A percentile compares a stretch with the other conserved stretches of the same genome.
Conservation (phyloP, 2,113 vertebrate genomes). For the Ploceus nigricollis region DNA sequence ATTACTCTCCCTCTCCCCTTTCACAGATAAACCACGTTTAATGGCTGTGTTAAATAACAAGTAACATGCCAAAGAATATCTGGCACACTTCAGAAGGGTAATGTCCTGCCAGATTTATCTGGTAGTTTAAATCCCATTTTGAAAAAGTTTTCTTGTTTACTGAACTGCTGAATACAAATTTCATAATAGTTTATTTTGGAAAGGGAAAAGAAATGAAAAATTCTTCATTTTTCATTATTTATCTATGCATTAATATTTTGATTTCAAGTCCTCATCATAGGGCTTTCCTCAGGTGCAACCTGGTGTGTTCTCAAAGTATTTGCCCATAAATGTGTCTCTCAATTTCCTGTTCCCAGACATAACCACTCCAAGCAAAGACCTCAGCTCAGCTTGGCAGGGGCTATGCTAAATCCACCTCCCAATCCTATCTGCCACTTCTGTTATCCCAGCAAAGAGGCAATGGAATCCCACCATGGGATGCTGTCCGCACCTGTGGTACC, state of each 20-base stretch:
- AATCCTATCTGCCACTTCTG: neutral
- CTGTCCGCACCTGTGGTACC: rapidly evolving
- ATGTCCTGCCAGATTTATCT: neutral
- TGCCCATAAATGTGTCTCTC: neutral
- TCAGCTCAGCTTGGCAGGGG: neutral
- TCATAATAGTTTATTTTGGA: neutral
- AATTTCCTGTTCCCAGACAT: neutral
- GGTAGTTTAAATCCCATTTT: neutral
- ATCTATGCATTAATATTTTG: neutral
- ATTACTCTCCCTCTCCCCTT: neutral
- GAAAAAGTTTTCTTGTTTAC: neutral
- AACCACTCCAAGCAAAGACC: neutral
- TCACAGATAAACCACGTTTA: constrained; percentile 33
- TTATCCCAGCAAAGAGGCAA: neutral
- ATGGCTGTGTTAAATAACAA: neutral
- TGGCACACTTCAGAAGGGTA: neutral
- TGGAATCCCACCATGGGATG: rapidly evolving
- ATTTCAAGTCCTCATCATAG: neutral
- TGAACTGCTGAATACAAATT: neutral
- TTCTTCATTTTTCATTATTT: neutral
- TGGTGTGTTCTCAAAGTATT: neutral
- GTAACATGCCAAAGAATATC: neutral
- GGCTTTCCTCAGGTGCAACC: neutral
- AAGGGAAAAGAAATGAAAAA: neutral
- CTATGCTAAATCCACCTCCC: neutral